phyloP scores from a whole-genome alignment of 2,113 vertebrate species.

The Xerus inauris region DNA sequence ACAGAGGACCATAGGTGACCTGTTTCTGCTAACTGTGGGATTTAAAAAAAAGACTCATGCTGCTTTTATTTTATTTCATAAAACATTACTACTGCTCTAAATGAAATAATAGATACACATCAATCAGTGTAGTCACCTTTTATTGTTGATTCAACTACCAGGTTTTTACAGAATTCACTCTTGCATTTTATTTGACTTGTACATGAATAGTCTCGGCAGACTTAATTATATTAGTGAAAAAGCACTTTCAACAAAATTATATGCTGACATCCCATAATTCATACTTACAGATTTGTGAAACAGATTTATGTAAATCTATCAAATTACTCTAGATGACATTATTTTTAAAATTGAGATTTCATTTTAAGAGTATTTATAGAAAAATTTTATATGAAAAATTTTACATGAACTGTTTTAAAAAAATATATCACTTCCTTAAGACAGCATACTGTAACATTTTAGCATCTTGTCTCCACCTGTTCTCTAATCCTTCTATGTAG shows the following conservation, averaged over 20 bases:
- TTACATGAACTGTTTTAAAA: conserved; percentile 55
- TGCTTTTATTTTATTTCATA: conserved; percentile 66
- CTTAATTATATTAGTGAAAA: conserved; percentile 84
- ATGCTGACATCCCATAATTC: conserved; percentile 84
- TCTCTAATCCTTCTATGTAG: conserved; percentile 48
- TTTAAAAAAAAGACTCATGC: conserved; percentile 55
- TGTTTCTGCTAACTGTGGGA: conserved; percentile 47
- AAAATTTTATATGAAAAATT: conserved; percentile 70
- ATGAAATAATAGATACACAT: conserved; percentile 83
- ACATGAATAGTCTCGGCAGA: conserved; percentile 82
- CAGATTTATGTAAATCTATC: conserved; percentile 85
- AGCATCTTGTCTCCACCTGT: conserved; percentile 56
- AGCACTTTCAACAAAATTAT: conserved; percentile 83
- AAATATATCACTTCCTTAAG: conserved; percentile 29
- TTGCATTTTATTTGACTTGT: conserved; percentile 81
- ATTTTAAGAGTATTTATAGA: conserved; percentile 75
- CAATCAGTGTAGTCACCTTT: conserved; percentile 80
- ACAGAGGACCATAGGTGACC: conserved; percentile 43
- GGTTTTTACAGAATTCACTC: conserved; percentile 81
- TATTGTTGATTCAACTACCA: conserved; percentile 82
- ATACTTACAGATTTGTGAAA: conserved; percentile 81
- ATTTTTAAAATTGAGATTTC: conserved; percentile 77
- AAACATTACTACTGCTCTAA: conserved; percentile 72
- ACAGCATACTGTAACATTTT: conserved; percentile 61
- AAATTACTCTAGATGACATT: conserved; percentile 80